Base-by-base conservation (phyloP, 2,888 invertebrate species). In the Caenorhabditis sinica region DNA sequence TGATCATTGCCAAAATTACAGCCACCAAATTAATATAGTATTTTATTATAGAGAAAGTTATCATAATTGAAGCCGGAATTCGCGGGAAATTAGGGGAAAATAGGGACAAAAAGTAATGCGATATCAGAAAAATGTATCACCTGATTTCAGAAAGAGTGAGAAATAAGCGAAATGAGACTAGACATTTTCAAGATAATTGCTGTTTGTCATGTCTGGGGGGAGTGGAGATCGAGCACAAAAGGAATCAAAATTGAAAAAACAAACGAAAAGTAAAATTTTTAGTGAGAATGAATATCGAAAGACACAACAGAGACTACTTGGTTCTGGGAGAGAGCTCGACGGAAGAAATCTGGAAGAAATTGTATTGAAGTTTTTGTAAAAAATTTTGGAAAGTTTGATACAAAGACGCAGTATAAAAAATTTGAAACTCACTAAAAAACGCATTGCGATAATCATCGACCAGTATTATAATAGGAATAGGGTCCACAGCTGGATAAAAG, bases 401-500 rank as follows among this genome's bases (percentile, higher is more conserved):
- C n/a, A n/a, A n/a, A n/a, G n/a, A n/a, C n/a, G n/a, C n/a, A n/a
- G n/a, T n/a, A n/a, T n/a, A n/a, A n/a, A n/a, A n/a, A n/a, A n/a
- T n/a, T n/a, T n/a, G n/a, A 25, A 60, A 60, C 61, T 36, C 36
- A 73, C 73, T 58, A 23, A 65, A 56, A 56, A 75, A 49, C 13
- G 51, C 63, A 43, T 56, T 58, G 20, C 68, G 53, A 49, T 60
- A 68, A 25, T 60, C 43, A 60, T 68, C 68, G 4, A 76, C 36
- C 15, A 76, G 15, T 6, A 56, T 23, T 17, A 76, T 66, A 25
- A 76, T 68, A 11, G 76, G 76, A 28, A 76, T 25, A 2, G 66
- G 76, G 23, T 68, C 76, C 60, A 76, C 15, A 15, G 69, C 68
- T 17, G 77, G 77, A 28, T 77, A 77, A 0, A 77, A 49, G 20